Evolutionary conservation across 2,888 invertebrate genomes (phyloP), one percentile per base, ranked within the genome.

Genomic region (Archaeoteleia sp.): DNA sequence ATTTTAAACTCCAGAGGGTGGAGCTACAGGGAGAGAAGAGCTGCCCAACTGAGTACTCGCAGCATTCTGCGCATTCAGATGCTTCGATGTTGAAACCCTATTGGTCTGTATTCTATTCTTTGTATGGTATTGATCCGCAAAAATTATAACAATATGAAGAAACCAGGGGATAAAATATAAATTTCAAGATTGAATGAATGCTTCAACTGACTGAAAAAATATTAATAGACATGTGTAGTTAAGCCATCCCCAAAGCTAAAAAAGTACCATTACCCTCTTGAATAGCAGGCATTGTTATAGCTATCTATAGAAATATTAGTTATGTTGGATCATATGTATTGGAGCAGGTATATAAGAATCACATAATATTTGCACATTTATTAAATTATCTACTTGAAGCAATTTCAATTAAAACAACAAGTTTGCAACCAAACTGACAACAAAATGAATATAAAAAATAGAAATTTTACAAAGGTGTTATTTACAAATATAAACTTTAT

Each of bases 61-160:
- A 27, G 74, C 71, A 74, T 74, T 75, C 76, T 79, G 81, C 83
- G 82, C 83, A 82, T 78, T 77, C 76, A 80, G 75, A 75, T 74
- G 72, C 75, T 73, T 77, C 75, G 74, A 71, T 75, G 67, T 70
- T 74, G 75, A 73, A 77, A 79, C 74, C 77, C 74, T 77, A 82
- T 79, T 78, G 79, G 81, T 78, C 79, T 78, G 80, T 77, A 78
- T 75, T 77, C 74, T 72, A 63, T 71, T 70, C 70, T 80, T 83
- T 83, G 82, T 83, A 71, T 76, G 75, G 81, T 85, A 85, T 85
- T 84, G 85, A 85, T 85, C 83, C 81, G 74, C 73, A 76, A 78
- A 81, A 82, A 79, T 81, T 81, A 80, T 77, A 78, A 74, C 74
- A 77, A 78, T 77, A 75, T 71, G 76, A 76, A 74, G 75, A 78